A percentile compares a stretch with the other conserved stretches of the same genome.
phyloP scores from a whole-genome alignment of 2,113 vertebrate genomes.

The Dasyurus viverrinus region DNA sequence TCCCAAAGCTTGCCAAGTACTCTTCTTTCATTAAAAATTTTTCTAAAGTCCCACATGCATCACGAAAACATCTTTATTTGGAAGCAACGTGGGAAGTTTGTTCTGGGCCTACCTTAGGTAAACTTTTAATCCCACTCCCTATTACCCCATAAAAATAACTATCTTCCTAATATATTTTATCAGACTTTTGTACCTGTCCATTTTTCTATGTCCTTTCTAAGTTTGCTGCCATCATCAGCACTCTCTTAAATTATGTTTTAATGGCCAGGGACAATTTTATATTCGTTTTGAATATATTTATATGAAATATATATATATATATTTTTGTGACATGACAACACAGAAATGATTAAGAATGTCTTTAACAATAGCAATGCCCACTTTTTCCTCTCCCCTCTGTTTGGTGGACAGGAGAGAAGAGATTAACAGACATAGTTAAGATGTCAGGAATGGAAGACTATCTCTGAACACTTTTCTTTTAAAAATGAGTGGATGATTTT shows the following conservation, averaged over 20 bases:
- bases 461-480: neutral
- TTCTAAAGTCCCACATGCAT: neutral
- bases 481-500: neutral
- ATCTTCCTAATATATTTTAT: slow-evolving; percentile 9
- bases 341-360: neutral
- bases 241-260: slow-evolving; percentile 21
- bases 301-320: too few species aligned
- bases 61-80: neutral
- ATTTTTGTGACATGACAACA: neutral
- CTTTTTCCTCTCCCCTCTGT: neutral
- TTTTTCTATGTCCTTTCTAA: slow-evolving; percentile 23
- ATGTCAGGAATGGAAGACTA: neutral
- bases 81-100: neutral
- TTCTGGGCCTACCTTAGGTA: neutral
- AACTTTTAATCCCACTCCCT: neutral
- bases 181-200: slow-evolving; percentile 7
- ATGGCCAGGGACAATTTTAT: neutral
- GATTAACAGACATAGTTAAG: neutral
- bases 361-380: neutral
- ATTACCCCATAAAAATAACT: neutral
- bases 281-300: neutral
- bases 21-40: slow-evolving; percentile 5
- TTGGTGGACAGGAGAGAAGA: neutral
- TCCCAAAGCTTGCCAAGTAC: neutral
- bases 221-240: slow-evolving; percentile 1